Evolutionary conservation across 2,797 vertebrate species (phyloP).

Genomic region (Megaceryle alcyon): DNA sequence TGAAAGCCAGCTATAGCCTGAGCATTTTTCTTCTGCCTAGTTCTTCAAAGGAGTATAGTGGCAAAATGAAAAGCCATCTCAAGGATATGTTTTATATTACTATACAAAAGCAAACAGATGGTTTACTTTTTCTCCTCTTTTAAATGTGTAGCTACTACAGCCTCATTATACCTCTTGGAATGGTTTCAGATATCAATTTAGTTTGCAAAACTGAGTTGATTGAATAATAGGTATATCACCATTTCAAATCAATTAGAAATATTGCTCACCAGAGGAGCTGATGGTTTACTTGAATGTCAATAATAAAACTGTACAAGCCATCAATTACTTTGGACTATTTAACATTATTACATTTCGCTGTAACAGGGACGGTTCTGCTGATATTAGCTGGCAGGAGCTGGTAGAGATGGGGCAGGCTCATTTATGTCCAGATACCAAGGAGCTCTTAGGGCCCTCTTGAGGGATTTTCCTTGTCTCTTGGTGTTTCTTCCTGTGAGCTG

Average conservation of each 20-base stretch:
- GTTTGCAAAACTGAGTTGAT: slow-evolving; percentile 29
- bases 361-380: background rate
- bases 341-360: background rate
- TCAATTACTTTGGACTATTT: slow-evolving; percentile 5
- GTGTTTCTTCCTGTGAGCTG: background rate
- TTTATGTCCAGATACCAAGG: background rate
- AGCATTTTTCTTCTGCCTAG: slow-evolving; percentile 17
- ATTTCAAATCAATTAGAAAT: slow-evolving; percentile 47
- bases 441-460: background rate
- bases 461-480: background rate
- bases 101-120: slow-evolving; percentile 44
- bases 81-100: slow-evolving; percentile 27
- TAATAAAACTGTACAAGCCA: background rate
- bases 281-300: slow-evolving; percentile 19
- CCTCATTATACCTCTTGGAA: slow-evolving; percentile 53
- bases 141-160: slow-evolving; percentile 18
- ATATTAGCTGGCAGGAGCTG: background rate
- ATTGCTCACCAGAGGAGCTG: background rate
- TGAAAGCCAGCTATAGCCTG: slow-evolving; percentile 26
- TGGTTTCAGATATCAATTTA: slow-evolving; percentile 50
- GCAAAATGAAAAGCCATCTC: slow-evolving; percentile 47
- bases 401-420: background rate
- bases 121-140: slow-evolving; percentile 53
- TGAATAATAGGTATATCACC: slow-evolving; percentile 35
- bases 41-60: slow-evolving; percentile 25